A percentile compares a stretch with the other conserved stretches of the same genome.
These are phyloP conservation scores for Aspidoscelis tigris DNA, from an alignment of 2,113 vertebrate species.

Conservation along the genomic window DNA sequence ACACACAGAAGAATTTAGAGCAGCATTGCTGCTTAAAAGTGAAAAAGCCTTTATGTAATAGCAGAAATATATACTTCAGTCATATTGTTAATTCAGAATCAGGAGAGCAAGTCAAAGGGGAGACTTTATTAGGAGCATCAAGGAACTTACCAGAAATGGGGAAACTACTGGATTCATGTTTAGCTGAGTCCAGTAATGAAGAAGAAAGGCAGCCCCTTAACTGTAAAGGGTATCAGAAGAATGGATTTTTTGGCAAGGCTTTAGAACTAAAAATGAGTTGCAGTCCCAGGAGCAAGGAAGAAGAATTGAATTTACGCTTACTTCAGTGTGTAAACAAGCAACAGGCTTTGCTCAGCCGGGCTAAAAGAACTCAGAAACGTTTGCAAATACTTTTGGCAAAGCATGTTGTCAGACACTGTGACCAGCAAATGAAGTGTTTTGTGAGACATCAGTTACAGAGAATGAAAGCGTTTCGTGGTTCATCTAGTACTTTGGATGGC, in stretches of 20 bases:
- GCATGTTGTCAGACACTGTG: conserved; percentile 81
- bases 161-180: conserved; percentile 65
- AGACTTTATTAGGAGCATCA: conserved; percentile 57
- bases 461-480: conserved; percentile 65
- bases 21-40: conserved; percentile 70
- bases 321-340: conserved; percentile 81
- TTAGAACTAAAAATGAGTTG: conserved; percentile 60
- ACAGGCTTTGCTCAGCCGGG: conserved; percentile 76
- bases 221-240: conserved; percentile 71
- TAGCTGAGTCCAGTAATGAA: conserved; percentile 60
- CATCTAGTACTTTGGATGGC: conserved; percentile 54
- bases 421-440: conserved; percentile 84
- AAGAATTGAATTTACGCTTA: conserved; percentile 74
- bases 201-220: conserved; percentile 69
- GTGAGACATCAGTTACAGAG: conserved; percentile 71
- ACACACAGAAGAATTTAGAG: conserved; percentile 64
- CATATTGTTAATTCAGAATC: conserved; percentile 70
- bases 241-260: conserved; percentile 70
- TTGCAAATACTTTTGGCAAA: conserved; percentile 86
- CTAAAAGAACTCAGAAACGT: conserved; percentile 80
- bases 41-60: conserved; percentile 71
- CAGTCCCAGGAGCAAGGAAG: conserved; percentile 63
- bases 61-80: conserved; percentile 68
- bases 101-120: conserved; percentile 76
- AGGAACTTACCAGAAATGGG: conserved; percentile 61